Percentiles rank a stretch among this genome's conserved stretches.
These are phyloP conservation scores for Rapana venosa DNA, from an alignment of 2,888 invertebrate species.

Conservation along the genomic window DNA sequence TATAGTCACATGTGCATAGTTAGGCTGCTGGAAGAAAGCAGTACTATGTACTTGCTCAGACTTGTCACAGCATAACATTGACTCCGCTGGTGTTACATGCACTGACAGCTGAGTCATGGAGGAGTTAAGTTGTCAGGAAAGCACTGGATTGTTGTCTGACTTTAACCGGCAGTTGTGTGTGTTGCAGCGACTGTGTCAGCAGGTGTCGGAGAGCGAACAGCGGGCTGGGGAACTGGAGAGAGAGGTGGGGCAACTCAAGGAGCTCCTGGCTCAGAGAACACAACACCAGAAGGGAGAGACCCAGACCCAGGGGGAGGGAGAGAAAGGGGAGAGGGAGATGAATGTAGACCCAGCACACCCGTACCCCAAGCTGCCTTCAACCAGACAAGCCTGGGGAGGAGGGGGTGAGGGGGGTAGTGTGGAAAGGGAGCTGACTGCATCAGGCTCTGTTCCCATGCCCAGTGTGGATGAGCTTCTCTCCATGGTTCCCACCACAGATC, in stretches of 20 bases:
- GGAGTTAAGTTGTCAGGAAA: not conserved
- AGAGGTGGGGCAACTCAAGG: constrained; percentile 41
- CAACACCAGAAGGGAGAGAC: not conserved
- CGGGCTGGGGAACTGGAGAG: constrained; percentile 37
- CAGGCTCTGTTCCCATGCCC: not conserved
- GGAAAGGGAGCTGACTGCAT: not conserved
- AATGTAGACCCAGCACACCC: not conserved
- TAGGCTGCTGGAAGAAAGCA: too few relatives aligned
- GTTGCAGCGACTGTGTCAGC: constrained; percentile 43
- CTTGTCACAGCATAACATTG: too few relatives aligned
- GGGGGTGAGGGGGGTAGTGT: not conserved
- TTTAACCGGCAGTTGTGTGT: constrained; percentile 5
- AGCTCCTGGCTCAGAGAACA: constrained; percentile 38
- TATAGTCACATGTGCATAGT: too few relatives aligned
- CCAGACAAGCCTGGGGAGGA: not conserved
- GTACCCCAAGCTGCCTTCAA: not conserved
- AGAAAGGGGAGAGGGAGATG: not conserved
- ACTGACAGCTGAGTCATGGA: too few relatives aligned
- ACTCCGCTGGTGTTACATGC: too few relatives aligned
- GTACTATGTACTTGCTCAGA: too few relatives aligned
- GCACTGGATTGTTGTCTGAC: not conserved
- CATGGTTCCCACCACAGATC: not conserved
- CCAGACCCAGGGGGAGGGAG: not conserved
- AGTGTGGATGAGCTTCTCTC: constrained; percentile 27
- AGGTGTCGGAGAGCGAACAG: constrained; percentile 45